phyloP scores from a whole-genome alignment of 2,797 vertebrate species.

The Helicolenus hilgendorfi region DNA sequence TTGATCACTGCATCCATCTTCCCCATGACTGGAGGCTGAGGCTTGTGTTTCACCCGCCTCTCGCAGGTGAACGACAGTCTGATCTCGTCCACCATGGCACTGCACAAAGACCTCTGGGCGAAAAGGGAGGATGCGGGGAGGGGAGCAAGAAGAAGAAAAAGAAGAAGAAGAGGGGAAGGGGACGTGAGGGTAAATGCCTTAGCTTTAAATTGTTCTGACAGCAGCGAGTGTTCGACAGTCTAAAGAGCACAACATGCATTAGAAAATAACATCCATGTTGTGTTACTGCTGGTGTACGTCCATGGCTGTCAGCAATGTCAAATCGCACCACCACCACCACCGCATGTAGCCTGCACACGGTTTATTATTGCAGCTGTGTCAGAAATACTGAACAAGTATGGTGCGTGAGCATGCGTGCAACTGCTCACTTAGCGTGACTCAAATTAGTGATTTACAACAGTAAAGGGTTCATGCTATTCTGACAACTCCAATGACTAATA shows the following conservation, averaged over 20 bases:
- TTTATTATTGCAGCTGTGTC: constrained; percentile 55
- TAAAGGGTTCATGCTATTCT: constrained; percentile 61
- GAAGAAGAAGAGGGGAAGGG: constrained; percentile 63
- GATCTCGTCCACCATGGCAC: constrained; percentile 97
- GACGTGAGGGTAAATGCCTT: constrained; percentile 86
- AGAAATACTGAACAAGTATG: constrained; percentile 28
- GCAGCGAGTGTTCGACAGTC: constrained; percentile 71
- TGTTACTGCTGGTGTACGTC: constrained; percentile 12
- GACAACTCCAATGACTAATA: constrained; percentile 82
- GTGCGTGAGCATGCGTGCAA: constrained; percentile 38
- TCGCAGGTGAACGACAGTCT: constrained; percentile 98
- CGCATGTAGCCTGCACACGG: constrained; percentile 23
- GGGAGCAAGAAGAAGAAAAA: constrained; percentile 41
- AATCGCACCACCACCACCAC: constrained; percentile 18
- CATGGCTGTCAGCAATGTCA: constrained; percentile 62
- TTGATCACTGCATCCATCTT: constrained; percentile 99
- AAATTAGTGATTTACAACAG: constrained; percentile 61
- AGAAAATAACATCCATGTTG: constrained; percentile 46
- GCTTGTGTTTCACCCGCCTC: constrained; percentile 96
- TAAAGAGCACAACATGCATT: constrained; percentile 66
- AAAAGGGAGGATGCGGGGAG: constrained; percentile 81
- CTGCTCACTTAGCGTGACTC: constrained; percentile 57
- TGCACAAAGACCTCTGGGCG: constrained; percentile 99
- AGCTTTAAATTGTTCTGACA: constrained; percentile 86
- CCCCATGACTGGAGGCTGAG: constrained; percentile 90